phyloP scores from a whole-genome alignment of 2,888 invertebrate species.

The Barypeithes pellucidus region DNA sequence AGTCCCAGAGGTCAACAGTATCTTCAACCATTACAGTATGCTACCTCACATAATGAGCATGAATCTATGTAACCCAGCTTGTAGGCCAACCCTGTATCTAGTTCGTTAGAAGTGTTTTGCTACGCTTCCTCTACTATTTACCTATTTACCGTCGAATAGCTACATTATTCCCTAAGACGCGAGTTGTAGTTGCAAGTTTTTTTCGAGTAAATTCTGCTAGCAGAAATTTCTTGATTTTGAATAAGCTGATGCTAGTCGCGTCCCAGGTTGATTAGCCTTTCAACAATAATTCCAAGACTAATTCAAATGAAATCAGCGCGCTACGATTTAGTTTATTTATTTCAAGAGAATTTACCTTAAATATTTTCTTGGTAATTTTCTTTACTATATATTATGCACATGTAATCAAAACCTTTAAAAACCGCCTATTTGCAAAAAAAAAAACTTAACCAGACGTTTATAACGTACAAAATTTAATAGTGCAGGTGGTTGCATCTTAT shows the following conservation, averaged over 20 bases:
- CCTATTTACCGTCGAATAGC: slow-evolving; percentile 36
- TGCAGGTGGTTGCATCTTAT: no score
- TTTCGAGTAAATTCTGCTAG: slow-evolving; percentile 37
- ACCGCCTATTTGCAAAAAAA: no score
- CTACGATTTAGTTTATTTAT: slow-evolving; percentile 49
- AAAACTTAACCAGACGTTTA: no score
- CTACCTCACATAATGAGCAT: no score
- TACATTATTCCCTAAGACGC: slow-evolving; percentile 33
- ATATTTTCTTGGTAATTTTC: neutral
- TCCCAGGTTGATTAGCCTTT: slow-evolving; percentile 57
- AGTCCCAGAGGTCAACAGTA: no score
- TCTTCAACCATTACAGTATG: no score
- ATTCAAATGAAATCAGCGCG: slow-evolving; percentile 50
- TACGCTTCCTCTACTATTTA: slow-evolving; percentile 35
- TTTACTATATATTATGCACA: no score
- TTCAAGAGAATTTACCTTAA: slow-evolving; percentile 25
- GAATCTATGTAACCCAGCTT: neutral
- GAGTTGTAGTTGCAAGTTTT: slow-evolving; percentile 34
- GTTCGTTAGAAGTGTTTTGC: slow-evolving; percentile 2
- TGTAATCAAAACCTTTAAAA: no score
- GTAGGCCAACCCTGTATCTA: neutral
- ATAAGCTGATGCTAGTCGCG: slow-evolving; percentile 53
- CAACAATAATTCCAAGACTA: slow-evolving; percentile 53
- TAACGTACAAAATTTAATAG: no score
- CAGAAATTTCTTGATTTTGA: slow-evolving; percentile 57